Evolutionary conservation across 2,797 vertebrate genomes (phyloP), one percentile per base, ranked within the genome.

Genomic region (Hippoglossus hippoglossus): DNA sequence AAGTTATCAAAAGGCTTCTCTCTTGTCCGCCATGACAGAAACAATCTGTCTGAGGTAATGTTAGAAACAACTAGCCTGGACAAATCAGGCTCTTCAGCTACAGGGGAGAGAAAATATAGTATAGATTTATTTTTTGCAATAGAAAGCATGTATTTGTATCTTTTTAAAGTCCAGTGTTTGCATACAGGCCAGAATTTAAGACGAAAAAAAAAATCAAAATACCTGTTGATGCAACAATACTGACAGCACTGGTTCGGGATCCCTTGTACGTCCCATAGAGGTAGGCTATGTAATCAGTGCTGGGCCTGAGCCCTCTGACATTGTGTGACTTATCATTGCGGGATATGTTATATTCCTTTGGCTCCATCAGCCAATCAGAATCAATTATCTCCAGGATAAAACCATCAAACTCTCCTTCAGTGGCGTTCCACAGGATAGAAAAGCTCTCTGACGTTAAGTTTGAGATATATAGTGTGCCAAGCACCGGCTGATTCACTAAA

Each of bases 381-480:
- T 98, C 97, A 96, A 98, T 95, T 92, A 99, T 95, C 94, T 99
- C 97, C 96, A 98, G 91, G 89, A 95, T 94, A 96, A 97, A 99
- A 89, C 71, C 52, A 86, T 98, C 94, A 85, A 98, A 94, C 77
- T 89, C 83, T 75, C 93, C 95, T 22, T 85, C 82, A 24, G 95
- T 93, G 79, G 84, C 89, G 58, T 95, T 97, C 97, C 98, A 99
- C 83, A 89, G 95, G 81, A 98, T 90, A 85, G 94, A 94, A 96
- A 99, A 98, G 92, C 97, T 96, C 89, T 96, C 93, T 19, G 95
- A 92, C 18, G 96, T 97, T 90, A 97, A 74, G 89, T 95, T 93
- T 91, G 93, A 96, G 89, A 98, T 90, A 73, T 55, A 95, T 21
- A 99, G 87, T 81, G 94, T 94, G 84, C 95, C 95, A 86, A 97